Percentiles rank a stretch among this genome's conserved stretches.
These are phyloP conservation scores for Acromyrmex heyeri DNA, from an alignment of 1,140 invertebrate species.

Conservation along the genomic window DNA sequence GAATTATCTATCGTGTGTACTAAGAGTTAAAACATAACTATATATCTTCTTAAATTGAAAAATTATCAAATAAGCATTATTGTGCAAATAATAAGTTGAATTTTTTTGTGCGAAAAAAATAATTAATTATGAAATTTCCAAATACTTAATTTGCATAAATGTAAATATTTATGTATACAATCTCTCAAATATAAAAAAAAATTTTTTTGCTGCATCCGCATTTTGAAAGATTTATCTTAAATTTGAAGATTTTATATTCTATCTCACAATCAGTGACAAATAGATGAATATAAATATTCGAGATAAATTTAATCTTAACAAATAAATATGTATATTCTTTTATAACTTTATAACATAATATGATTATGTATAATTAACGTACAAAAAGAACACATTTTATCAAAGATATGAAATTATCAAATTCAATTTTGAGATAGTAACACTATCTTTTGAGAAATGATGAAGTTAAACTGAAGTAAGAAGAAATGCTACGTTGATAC, in stretches of 20 bases:
- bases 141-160: background rate
- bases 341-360: background rate
- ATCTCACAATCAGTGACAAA: background rate
- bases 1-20: no score
- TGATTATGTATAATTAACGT: background rate
- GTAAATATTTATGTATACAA: background rate
- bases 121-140: no score
- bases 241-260: background rate
- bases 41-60: no score
- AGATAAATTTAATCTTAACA: background rate
- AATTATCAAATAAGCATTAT: no score
- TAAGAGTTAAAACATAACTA: no score
- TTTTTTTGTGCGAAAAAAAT: no score
- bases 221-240: background rate
- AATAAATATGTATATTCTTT: background rate
- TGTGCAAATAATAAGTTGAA: no score
- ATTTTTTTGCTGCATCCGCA: background rate
- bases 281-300: background rate
- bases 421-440: constrained; percentile 36
- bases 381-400: background rate
- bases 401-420: background rate
- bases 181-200: background rate
- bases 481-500: constrained; percentile 51
- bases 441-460: constrained; percentile 51
- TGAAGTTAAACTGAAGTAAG: constrained; percentile 34